A percentile compares a stretch with the other conserved stretches of the same genome.
These are phyloP conservation scores for Corythaeola cristata DNA, from an alignment of 2,113 vertebrate species.

Conservation along the genomic window DNA sequence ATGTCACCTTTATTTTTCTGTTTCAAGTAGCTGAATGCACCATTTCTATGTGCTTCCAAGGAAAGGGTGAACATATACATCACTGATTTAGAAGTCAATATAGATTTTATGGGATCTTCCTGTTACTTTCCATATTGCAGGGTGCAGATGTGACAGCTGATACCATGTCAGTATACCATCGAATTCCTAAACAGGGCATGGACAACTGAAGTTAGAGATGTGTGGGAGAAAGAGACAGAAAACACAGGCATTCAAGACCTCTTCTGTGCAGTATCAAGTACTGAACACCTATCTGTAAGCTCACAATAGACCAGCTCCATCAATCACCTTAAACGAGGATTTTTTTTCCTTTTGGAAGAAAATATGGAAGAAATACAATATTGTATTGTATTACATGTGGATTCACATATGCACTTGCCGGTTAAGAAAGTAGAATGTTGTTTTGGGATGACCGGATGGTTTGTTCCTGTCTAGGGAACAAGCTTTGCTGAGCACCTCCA, in stretches of 20 bases:
- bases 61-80: fast-evolving
- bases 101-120: background rate
- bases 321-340: background rate
- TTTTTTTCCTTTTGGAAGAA: background rate
- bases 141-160: background rate
- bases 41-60: background rate
- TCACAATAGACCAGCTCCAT: background rate
- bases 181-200: background rate
- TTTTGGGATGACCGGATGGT: background rate
- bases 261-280: background rate
- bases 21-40: background rate
- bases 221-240: background rate
- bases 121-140: background rate
- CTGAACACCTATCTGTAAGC: background rate
- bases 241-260: background rate
- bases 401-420: background rate
- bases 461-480: background rate
- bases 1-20: background rate
- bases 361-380: background rate
- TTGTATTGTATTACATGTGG: background rate
- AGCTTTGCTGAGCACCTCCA: background rate
- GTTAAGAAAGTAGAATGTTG: background rate
- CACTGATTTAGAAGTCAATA: background rate
- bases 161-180: background rate
- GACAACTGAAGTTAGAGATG: background rate